Evolutionary conservation across 2,797 vertebrate species (phyloP).

Genomic region (Clarias laeviceps): DNA sequence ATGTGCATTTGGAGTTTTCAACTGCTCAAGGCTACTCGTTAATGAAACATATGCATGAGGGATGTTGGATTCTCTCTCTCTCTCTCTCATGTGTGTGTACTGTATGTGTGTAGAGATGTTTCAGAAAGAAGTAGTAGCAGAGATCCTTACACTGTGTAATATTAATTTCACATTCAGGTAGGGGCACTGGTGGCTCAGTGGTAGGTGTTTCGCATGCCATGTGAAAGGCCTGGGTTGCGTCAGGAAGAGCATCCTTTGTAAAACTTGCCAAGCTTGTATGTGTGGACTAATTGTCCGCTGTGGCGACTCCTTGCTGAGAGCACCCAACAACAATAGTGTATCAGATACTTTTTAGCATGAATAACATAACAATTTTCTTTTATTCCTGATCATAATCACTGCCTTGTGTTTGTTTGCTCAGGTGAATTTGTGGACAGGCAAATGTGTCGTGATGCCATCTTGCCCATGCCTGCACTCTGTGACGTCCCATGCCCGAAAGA

Average conservation of each 20-base stretch:
- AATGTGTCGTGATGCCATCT: conserved; percentile 91
- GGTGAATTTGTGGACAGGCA: conserved; percentile 86
- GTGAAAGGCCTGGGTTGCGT: too few species aligned
- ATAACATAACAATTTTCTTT: neutral
- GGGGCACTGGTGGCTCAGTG: too few species aligned
- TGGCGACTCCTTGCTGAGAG: too few species aligned
- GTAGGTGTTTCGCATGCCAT: too few species aligned
- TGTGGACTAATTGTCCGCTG: too few species aligned
- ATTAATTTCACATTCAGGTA: neutral
- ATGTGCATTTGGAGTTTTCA: conserved; percentile 7
- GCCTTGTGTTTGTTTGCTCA: conserved; percentile 53
- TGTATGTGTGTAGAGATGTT: neutral
- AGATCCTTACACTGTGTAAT: neutral
- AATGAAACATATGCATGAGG: conserved; percentile 12
- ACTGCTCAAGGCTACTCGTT: neutral
- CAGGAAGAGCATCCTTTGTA: too few species aligned
- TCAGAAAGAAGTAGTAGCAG: neutral
- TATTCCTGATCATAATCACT: neutral
- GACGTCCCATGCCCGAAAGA: conserved; percentile 91
- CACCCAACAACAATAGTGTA: neutral
- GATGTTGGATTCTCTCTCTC: neutral
- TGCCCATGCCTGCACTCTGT: conserved; percentile 88
- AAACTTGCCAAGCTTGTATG: too few species aligned
- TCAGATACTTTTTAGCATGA: neutral
- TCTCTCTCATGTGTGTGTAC: too few species aligned